Evolutionary conservation across 2,888 invertebrate species (phyloP).

Genomic region (Drosophila kuntzei): DNA sequence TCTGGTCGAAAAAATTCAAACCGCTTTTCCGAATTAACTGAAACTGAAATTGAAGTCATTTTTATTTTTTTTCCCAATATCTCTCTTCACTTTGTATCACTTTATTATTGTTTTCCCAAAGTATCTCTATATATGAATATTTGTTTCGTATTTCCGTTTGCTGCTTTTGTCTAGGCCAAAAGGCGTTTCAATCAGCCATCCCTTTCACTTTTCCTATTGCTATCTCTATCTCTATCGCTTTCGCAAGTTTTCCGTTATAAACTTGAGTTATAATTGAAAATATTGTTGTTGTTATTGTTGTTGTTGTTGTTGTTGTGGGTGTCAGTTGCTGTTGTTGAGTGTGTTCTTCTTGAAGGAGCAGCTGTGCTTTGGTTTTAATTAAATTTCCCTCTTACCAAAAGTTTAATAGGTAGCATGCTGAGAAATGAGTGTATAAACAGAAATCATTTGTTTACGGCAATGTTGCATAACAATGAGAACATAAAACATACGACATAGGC

Average conservation of each 20-base stretch:
- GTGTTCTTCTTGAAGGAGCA: constrained; percentile 55
- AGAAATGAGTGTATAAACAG: constrained; percentile 74
- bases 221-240: constrained; percentile 34
- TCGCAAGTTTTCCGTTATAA: constrained; percentile 65
- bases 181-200: constrained; percentile 27
- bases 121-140: constrained; percentile 16
- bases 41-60: constrained; percentile 60
- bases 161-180: constrained; percentile 34
- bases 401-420: constrained; percentile 79
- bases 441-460: constrained; percentile 66
- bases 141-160: constrained; percentile 20
- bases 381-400: constrained; percentile 79
- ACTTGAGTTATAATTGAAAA: constrained; percentile 80
- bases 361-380: constrained; percentile 78
- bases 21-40: constrained; percentile 64
- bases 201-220: constrained; percentile 37
- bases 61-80: constrained; percentile 56
- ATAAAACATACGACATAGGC: constrained; percentile 3
- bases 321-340: constrained; percentile 37
- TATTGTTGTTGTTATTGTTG: constrained; percentile 58
- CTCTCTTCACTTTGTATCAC: constrained; percentile 15
- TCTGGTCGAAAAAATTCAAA: constrained; percentile 37
- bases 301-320: constrained; percentile 30
- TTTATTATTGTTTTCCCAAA: constrained; percentile 15
- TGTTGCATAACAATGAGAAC: constrained; percentile 23